Evolutionary conservation across 2,888 invertebrate genomes (phyloP).

Genomic region (Copidosoma aretas): DNA sequence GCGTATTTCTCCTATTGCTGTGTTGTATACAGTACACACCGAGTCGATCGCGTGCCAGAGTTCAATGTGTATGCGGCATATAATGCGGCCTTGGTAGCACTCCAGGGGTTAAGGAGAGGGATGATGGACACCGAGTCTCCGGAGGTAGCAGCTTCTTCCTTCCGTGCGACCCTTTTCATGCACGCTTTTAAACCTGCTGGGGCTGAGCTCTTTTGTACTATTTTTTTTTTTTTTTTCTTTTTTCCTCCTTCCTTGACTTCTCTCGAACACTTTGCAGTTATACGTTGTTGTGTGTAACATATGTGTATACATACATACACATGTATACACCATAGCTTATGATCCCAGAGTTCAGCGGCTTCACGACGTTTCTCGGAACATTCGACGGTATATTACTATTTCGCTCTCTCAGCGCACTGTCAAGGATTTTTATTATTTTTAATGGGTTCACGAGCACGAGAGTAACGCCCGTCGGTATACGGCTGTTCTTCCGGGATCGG

Average conservation of each 20-base stretch:
- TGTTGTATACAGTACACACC: no score
- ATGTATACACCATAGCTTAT: no score
- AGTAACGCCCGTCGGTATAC: constrained; percentile 14
- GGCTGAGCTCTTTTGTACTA: not conserved
- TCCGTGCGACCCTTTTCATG: not conserved
- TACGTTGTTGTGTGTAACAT: not conserved
- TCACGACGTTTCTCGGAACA: constrained; percentile 27
- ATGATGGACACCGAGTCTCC: no score
- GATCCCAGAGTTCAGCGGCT: not conserved
- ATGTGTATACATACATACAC: no score
- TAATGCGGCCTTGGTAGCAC: no score
- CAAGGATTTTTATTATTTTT: constrained; percentile 3
- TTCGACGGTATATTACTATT: not conserved
- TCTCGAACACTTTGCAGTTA: not conserved
- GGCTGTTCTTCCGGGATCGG: constrained; percentile 18
- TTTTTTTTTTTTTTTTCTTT: not conserved
- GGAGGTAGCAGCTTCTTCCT: no score
- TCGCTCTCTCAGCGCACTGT: not conserved
- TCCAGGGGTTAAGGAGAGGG: no score
- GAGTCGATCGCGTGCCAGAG: no score
- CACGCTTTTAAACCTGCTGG: constrained; percentile 7
- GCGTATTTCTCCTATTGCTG: no score
- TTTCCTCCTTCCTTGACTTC: not conserved
- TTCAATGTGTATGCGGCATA: no score
- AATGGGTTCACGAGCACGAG: constrained; percentile 26